Conservation (phyloP, 2,888 invertebrate species). For the Exephanes ischioxanthus region DNA sequence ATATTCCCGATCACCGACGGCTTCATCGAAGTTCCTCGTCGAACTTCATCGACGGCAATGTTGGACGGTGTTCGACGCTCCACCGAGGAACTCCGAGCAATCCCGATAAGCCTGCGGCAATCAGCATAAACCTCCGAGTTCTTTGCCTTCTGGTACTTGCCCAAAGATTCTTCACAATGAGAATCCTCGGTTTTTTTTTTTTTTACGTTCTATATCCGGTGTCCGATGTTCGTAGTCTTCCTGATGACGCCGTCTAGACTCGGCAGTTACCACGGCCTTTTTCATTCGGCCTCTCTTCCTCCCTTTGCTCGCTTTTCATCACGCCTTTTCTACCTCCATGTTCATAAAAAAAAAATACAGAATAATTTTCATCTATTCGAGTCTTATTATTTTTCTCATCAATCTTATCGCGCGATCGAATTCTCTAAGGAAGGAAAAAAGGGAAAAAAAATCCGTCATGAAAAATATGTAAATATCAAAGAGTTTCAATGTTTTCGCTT, state of each 20-base stretch:
- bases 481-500: background rate
- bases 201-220: constrained; percentile 13
- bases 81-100: constrained; percentile 16
- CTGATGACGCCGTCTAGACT: constrained; percentile 58
- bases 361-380: constrained; percentile 13
- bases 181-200: constrained; percentile 21
- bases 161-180: constrained; percentile 58
- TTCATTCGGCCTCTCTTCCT: constrained; percentile 17
- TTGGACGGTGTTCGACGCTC: constrained; percentile 32
- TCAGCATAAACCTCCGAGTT: constrained; percentile 38
- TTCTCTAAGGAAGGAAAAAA: background rate
- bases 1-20: constrained; percentile 14
- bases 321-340: background rate
- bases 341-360: background rate
- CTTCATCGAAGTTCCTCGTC: constrained; percentile 20
- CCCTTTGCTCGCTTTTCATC: constrained; percentile 14
- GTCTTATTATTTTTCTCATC: constrained; percentile 22
- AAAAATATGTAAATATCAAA: background rate
- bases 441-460: background rate
- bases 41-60: constrained; percentile 11
- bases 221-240: constrained; percentile 38
- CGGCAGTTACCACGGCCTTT: constrained; percentile 9
- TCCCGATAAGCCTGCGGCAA: constrained; percentile 55
- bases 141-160: constrained; percentile 27
- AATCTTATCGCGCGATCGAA: constrained; percentile 9